Conservation (phyloP, 2,113 vertebrate species). For the Ivindomyrus marchei region DNA sequence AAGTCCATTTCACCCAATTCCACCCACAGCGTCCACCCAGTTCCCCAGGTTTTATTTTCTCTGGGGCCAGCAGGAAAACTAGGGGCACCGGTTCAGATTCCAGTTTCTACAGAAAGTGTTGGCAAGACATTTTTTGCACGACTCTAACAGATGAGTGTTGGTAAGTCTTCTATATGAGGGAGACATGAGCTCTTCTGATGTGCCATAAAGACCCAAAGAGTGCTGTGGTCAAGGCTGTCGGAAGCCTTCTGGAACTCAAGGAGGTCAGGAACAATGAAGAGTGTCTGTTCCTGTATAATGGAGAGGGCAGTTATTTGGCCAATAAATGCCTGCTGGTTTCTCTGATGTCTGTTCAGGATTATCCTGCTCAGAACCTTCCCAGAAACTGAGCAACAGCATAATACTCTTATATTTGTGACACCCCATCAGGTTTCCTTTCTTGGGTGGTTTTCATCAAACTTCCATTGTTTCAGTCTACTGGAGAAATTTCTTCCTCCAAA, state of each 20-base stretch:
- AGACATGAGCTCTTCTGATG: not conserved
- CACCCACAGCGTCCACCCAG: not conserved
- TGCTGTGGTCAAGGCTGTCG: not conserved
- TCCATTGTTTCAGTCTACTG: not conserved
- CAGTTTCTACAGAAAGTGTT: not conserved
- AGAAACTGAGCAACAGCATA: not conserved
- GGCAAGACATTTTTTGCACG: not conserved
- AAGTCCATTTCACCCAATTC: not conserved
- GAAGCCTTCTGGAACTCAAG: not conserved
- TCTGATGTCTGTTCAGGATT: not conserved
- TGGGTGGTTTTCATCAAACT: not conserved
- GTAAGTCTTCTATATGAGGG: not conserved
- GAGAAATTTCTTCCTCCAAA: not conserved
- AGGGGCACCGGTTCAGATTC: not conserved
- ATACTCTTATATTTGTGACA: not conserved
- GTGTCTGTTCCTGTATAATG: not conserved
- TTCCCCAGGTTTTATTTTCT: not conserved
- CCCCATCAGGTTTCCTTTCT: not conserved
- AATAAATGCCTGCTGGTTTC: not conserved
- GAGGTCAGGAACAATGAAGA: not conserved
- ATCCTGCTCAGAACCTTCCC: not conserved
- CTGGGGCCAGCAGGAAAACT: not conserved
- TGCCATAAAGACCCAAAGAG: not conserved
- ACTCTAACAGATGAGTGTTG: not conserved
- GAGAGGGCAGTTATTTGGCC: not conserved